Conservation (phyloP, 1,140 invertebrate species). For the Diabrotica virgifera region DNA sequence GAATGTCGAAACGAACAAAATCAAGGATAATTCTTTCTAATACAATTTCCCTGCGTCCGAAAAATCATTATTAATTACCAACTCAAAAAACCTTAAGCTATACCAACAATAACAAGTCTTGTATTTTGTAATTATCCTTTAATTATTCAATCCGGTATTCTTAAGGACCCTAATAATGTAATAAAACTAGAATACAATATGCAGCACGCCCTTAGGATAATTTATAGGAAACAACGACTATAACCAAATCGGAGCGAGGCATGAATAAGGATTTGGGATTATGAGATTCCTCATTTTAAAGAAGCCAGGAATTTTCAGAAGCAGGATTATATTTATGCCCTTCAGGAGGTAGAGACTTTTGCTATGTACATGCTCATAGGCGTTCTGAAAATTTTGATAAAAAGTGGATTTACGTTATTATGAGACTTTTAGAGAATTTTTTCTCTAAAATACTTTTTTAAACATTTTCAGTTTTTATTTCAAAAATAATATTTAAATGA, state of each 20-base stretch:
- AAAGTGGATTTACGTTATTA: background rate
- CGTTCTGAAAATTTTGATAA: background rate
- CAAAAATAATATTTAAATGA: too few relatives aligned
- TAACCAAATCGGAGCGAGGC: constrained; percentile 22
- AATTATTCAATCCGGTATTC: constrained; percentile 7
- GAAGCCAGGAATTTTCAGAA: constrained; percentile 16
- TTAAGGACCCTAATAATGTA: constrained; percentile 5
- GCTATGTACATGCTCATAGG: too few relatives aligned
- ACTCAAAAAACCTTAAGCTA: too few relatives aligned
- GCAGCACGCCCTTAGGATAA: constrained; percentile 5
- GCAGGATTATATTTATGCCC: too few relatives aligned
- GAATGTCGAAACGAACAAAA: too few relatives aligned
- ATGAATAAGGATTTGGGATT: constrained; percentile 26
- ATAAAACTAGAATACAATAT: constrained; percentile 9
- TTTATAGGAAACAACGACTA: constrained; percentile 6
- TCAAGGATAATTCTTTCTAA: too few relatives aligned
- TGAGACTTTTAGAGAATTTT: background rate
- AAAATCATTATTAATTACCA: too few relatives aligned
- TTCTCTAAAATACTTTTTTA: background rate
- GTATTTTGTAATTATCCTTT: background rate
- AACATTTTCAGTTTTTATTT: too few relatives aligned
- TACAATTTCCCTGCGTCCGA: too few relatives aligned
- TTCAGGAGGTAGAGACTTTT: too few relatives aligned
- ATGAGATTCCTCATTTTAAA: constrained; percentile 25
- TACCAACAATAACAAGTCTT: too few relatives aligned